Conservation (phyloP, 2,888 invertebrate genomes). For the Rhingia rostrata region DNA sequence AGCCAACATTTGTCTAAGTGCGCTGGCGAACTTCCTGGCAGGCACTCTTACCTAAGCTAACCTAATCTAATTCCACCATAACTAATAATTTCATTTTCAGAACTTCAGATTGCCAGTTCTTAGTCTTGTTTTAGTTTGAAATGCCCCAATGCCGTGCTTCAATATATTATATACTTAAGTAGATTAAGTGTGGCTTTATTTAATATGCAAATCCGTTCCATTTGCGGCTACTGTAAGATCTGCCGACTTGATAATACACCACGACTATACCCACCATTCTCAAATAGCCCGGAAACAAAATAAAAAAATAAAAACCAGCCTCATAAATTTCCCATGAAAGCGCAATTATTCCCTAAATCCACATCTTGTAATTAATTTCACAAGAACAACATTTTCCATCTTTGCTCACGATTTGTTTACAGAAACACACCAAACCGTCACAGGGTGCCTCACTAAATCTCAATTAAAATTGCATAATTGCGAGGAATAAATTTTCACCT, state of each 20-base stretch:
- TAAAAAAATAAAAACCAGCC: neutral
- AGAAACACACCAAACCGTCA: slow-evolving; percentile 13
- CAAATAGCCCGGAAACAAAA: neutral
- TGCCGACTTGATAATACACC: neutral
- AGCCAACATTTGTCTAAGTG: too few species aligned
- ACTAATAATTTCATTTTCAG: too few species aligned
- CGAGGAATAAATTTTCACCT: slow-evolving; percentile 61
- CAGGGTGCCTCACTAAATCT: slow-evolving; percentile 46
- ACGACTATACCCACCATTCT: neutral
- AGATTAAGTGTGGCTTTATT: slow-evolving; percentile 2
- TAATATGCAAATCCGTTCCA: slow-evolving; percentile 1
- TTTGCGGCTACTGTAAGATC: neutral
- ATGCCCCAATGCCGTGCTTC: neutral
- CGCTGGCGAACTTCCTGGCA: too few species aligned
- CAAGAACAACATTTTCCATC: slow-evolving; percentile 1
- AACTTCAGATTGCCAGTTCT: too few species aligned
- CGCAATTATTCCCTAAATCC: slow-evolving; percentile 45
- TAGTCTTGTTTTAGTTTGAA: neutral
- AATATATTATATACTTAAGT: neutral
- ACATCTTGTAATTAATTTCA: slow-evolving; percentile 43
- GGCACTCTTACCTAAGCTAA: too few species aligned
- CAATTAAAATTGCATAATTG: slow-evolving; percentile 70
- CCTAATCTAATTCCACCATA: too few species aligned
- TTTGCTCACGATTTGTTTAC: slow-evolving; percentile 32
- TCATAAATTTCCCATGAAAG: slow-evolving; percentile 16